These are phyloP conservation scores for Odontamblyopus lacepedii DNA, from an alignment of 2,797 vertebrate genomes.

Conservation along the genomic window DNA sequence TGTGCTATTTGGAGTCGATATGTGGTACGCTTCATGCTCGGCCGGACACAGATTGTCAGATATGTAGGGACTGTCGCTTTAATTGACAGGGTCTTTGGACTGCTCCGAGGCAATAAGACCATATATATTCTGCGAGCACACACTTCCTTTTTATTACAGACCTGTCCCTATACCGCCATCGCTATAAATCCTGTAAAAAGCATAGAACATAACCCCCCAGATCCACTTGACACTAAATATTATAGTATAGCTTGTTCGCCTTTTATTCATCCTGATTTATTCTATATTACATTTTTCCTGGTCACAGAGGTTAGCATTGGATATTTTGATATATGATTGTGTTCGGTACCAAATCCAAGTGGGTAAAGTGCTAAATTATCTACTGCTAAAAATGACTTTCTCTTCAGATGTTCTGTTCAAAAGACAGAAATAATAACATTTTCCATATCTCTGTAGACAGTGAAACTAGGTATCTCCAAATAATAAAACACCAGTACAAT, in stretches of 20 bases:
- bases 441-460: slow-evolving; percentile 2
- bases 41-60: slow-evolving; percentile 32
- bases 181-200: slow-evolving; percentile 8
- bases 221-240: slow-evolving; percentile 15
- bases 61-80: slow-evolving; percentile 30
- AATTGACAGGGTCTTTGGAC: slow-evolving; percentile 47
- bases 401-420: background rate
- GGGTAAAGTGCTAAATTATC: slow-evolving; percentile 5
- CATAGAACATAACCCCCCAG: slow-evolving; percentile 14
- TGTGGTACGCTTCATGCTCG: slow-evolving; percentile 31
- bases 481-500: background rate
- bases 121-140: slow-evolving; percentile 30
- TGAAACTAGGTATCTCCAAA: background rate
- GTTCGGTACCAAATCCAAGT: background rate
- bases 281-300: slow-evolving; percentile 12
- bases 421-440: background rate
- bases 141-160: slow-evolving; percentile 38
- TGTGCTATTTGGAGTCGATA: slow-evolving; percentile 10
- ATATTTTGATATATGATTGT: slow-evolving; percentile 14
- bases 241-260: slow-evolving; percentile 8
- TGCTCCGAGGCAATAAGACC: slow-evolving; percentile 37
- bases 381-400: background rate
- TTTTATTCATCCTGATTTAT: slow-evolving; percentile 10
- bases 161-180: slow-evolving; percentile 7
- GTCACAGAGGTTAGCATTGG: slow-evolving; percentile 6